A percentile compares a stretch with the other conserved stretches of the same genome.
phyloP scores from a whole-genome alignment of 2,888 invertebrate genomes.

The Chalcis sispes region DNA sequence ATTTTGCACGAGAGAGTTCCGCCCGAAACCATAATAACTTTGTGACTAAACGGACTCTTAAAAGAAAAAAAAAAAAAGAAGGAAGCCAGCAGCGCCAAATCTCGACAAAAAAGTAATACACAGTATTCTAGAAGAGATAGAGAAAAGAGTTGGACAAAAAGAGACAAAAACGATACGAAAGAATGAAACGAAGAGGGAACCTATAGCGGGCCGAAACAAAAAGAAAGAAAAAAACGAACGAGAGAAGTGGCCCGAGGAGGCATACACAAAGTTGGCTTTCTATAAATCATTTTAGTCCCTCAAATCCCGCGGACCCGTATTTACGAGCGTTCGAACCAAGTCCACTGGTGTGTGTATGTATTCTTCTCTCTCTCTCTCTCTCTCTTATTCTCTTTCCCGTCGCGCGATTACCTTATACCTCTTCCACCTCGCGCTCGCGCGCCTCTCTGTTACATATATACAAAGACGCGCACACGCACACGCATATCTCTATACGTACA shows the following conservation, averaged over 20 bases:
- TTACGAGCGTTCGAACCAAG: constrained; percentile 69
- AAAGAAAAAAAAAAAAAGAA: constrained; percentile 6
- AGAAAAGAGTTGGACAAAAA: constrained; percentile 41
- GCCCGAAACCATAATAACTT: constrained; percentile 44
- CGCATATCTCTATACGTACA: too few species aligned
- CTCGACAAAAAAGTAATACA: constrained; percentile 50
- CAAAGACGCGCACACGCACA: too few species aligned
- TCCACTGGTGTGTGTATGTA: constrained; percentile 52
- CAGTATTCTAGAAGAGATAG: constrained; percentile 50
- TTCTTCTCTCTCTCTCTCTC: constrained; percentile 47
- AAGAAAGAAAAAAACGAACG: constrained; percentile 34
- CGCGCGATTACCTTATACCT: constrained; percentile 49
- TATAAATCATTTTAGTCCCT: constrained; percentile 74
- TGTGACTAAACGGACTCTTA: constrained; percentile 38
- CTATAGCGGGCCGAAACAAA: constrained; percentile 25
- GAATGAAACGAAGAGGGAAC: constrained; percentile 40
- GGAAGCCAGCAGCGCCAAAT: constrained; percentile 16
- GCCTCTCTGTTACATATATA: constrained; percentile 28
- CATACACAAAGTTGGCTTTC: constrained; percentile 69
- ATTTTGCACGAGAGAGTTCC: constrained; percentile 31
- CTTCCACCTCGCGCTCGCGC: constrained; percentile 7
- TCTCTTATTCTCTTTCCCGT: constrained; percentile 60
- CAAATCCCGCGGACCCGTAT: constrained; percentile 71
- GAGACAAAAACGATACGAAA: constrained; percentile 24
- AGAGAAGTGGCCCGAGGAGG: constrained; percentile 61